These are phyloP conservation scores for Dione juno DNA, from an alignment of 2,888 invertebrate species.

Conservation along the genomic window DNA sequence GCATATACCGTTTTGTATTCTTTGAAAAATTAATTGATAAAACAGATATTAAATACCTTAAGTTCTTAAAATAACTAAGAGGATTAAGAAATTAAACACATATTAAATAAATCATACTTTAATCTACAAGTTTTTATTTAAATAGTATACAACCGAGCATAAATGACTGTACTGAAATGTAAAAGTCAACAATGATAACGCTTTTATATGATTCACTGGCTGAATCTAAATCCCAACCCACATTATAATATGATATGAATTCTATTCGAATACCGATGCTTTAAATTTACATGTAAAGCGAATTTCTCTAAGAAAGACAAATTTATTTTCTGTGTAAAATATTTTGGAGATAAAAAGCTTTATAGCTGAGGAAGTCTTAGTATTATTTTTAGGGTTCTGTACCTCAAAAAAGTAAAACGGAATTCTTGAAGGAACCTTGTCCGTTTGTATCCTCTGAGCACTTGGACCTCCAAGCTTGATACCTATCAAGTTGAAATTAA, in stretches of 20 bases:
- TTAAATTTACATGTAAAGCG: constrained; percentile 40
- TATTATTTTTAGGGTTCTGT: too few species aligned
- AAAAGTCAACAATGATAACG: constrained; percentile 27
- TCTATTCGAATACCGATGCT: constrained; percentile 36
- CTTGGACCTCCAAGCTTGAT: too few species aligned
- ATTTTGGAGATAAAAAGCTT: constrained; percentile 14
- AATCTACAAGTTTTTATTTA: neutral
- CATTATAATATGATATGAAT: constrained; percentile 28
- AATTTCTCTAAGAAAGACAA: constrained; percentile 35
- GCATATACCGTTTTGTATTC: too few species aligned
- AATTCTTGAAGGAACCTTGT: too few species aligned
- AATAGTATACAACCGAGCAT: neutral
- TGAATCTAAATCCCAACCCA: constrained; percentile 20
- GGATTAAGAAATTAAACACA: neutral
- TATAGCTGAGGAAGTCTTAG: too few species aligned
- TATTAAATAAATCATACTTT: neutral
- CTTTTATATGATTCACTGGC: constrained; percentile 14
- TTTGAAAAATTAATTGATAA: too few species aligned
- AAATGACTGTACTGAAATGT: neutral
- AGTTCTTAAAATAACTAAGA: neutral
- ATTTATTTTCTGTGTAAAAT: constrained; percentile 30
- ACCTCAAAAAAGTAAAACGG: too few species aligned
- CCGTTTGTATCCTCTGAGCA: too few species aligned
- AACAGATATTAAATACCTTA: too few species aligned
- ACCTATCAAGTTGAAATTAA: too few species aligned